Base-by-base conservation (phyloP, 2,888 invertebrate genomes). In the Laothoe populi region DNA sequence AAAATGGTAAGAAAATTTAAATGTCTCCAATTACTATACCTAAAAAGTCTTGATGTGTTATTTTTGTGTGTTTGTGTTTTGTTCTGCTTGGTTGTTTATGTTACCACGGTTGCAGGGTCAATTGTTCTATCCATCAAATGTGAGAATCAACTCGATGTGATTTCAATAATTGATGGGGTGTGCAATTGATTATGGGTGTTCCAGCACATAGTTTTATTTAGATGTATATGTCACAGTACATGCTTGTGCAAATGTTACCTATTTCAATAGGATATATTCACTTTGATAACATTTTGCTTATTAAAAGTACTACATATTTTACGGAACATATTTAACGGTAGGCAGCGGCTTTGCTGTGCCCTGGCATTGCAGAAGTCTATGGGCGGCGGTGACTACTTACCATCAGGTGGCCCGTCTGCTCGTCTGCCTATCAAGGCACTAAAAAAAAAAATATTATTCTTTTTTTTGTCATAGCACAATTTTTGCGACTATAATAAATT, bases 31-130 rank as follows among this genome's bases (percentile, higher is more conserved):
- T 35, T 35, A 19, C 16, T 49, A 49, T 26, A n/a, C 7, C 13
- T 49, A 16, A 7, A 16, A 49, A 16, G 16, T 16, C 49, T 49
- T 16, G 4, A 7, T 13, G 23, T 46, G 26, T 53, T 38, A 21
- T 65, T 71, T 75, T 77, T 83, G 88, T 82, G 84, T 78, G 26
- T 53, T 16, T 53, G 31, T 53, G 31, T 53, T 53, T 31, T 53
- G 19, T 80, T 74, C 84, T 84, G 90, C 85, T 90, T 87, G 84
- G 86, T 84, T 78, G 81, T 79, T 81, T 71, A 77, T 79, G 83
- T 81, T 71, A 62, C 78, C 87, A 82, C 87, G 86, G 87, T 87
- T 72, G 90, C 88, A 84, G 91, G 87, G 83, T 91, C 92, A 88
- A 86, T 87, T 83, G 66, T 76, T 86, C 75, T 88, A 90, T 90